Conservation (phyloP, 2,888 invertebrate genomes). For the Hypolimnas misippus region DNA sequence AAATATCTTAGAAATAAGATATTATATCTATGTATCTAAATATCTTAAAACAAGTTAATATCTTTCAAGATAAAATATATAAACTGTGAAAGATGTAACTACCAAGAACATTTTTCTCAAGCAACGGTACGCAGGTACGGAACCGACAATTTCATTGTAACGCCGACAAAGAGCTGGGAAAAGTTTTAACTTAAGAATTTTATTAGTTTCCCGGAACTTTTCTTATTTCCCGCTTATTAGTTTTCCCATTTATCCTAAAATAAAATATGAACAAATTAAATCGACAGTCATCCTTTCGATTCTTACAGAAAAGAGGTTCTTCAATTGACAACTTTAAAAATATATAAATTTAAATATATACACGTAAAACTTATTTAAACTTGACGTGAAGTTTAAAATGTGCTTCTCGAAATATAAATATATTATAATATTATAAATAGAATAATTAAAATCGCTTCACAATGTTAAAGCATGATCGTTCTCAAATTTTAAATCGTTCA, state of each 20-base stretch:
- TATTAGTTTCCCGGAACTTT: slow-evolving; percentile 43
- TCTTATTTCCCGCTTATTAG: slow-evolving; percentile 40
- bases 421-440: too few species aligned
- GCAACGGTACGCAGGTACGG: slow-evolving; percentile 26
- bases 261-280: slow-evolving; percentile 33
- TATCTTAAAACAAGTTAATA: not conserved
- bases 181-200: slow-evolving; percentile 44
- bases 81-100: not conserved
- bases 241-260: slow-evolving; percentile 39
- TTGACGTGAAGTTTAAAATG: too few species aligned
- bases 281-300: slow-evolving; percentile 28
- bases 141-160: slow-evolving; percentile 37
- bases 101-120: not conserved
- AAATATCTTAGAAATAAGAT: not conserved
- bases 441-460: too few species aligned
- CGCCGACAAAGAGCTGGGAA: slow-evolving; percentile 35
- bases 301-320: not conserved
- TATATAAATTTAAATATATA: too few species aligned
- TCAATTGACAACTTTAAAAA: too few species aligned
- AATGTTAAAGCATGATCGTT: too few species aligned
- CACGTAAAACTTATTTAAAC: too few species aligned
- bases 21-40: too few species aligned
- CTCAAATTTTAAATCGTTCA: too few species aligned
- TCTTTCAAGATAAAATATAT: not conserved
- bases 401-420: too few species aligned